These are phyloP conservation scores for Enoplosus armatus DNA, from an alignment of 2,797 vertebrate genomes.

Conservation along the genomic window DNA sequence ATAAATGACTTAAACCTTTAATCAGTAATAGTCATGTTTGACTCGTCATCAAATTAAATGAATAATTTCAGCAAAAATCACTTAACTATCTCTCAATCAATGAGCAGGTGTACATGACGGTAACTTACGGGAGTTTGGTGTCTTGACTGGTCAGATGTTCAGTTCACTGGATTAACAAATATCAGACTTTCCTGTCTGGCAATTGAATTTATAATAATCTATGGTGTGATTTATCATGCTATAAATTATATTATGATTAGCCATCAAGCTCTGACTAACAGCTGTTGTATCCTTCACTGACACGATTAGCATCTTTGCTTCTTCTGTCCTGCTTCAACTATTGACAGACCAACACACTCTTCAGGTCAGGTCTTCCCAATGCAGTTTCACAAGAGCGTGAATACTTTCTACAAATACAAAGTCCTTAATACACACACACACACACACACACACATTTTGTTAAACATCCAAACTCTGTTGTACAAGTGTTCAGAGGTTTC, in stretches of 20 bases:
- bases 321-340: not conserved
- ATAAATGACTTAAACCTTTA: too few relatives aligned
- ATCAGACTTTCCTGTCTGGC: too few relatives aligned
- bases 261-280: too few relatives aligned
- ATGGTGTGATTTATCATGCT: too few relatives aligned
- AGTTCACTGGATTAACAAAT: too few relatives aligned
- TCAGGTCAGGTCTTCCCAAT: not conserved
- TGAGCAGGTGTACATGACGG: not conserved
- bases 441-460: slow-evolving; percentile 1
- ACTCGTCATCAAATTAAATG: too few relatives aligned
- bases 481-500: slow-evolving; percentile 5
- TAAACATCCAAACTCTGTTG: not conserved
- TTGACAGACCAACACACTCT: not conserved
- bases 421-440: not conserved
- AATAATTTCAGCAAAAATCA: too few relatives aligned
- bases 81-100: not conserved
- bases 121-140: not conserved
- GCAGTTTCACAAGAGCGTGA: not conserved
- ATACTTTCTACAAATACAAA: not conserved
- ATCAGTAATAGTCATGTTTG: not conserved
- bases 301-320: too few relatives aligned
- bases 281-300: too few relatives aligned
- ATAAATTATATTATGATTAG: too few relatives aligned
- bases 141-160: too few relatives aligned
- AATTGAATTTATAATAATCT: too few relatives aligned